Conservation (phyloP, 1,140 invertebrate species). For the Yoshiicerus persimilis region DNA sequence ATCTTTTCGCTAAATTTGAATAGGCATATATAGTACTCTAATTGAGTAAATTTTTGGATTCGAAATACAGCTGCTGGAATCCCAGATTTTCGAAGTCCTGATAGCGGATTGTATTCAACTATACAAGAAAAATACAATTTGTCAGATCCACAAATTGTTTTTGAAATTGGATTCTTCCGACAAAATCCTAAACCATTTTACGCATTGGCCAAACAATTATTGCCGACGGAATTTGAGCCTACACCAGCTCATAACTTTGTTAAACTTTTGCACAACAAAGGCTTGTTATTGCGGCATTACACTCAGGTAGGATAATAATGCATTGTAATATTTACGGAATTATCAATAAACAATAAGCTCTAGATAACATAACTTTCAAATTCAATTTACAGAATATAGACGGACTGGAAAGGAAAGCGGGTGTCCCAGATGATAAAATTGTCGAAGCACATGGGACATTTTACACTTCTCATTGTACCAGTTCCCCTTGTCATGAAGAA, state of each 20-base stretch:
- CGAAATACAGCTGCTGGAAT: conserved; percentile 82
- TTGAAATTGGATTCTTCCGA: conserved; percentile 82
- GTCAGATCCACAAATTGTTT: conserved; percentile 92
- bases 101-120: conserved; percentile 89
- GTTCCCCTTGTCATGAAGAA: conserved; percentile 64
- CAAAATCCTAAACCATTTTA: conserved; percentile 85
- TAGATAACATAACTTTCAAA: background rate
- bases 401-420: conserved; percentile 82
- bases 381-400: conserved; percentile 79
- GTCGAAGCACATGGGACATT: conserved; percentile 95
- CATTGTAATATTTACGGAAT: background rate
- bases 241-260: conserved; percentile 84
- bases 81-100: conserved; percentile 89
- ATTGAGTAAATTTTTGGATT: background rate
- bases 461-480: conserved; percentile 80
- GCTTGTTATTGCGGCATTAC: conserved; percentile 76
- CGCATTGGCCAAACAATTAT: conserved; percentile 79
- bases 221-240: conserved; percentile 78
- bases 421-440: conserved; percentile 79
- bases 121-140: conserved; percentile 83
- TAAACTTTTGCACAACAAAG: conserved; percentile 75
- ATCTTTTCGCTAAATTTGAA: too few relatives aligned
- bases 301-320: conserved; percentile 58
- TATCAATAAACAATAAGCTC: background rate
- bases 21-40: too few relatives aligned